phyloP scores from a whole-genome alignment of 2,797 vertebrate species.

The Lacerta agilis region DNA sequence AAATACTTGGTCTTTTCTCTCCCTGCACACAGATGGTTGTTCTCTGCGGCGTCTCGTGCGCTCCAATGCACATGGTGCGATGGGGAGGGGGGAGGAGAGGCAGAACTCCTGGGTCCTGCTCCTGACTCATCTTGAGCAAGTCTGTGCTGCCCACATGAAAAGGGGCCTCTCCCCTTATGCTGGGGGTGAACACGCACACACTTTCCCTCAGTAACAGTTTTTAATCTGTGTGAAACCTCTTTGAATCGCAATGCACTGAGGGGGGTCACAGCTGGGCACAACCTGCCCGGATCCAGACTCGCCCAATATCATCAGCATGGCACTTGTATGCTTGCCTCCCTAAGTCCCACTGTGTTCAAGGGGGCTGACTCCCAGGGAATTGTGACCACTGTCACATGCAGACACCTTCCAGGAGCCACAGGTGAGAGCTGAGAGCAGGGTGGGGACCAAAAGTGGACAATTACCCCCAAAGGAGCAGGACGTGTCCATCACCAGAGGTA shows the following conservation, averaged over 20 bases:
- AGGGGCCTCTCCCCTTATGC: background rate
- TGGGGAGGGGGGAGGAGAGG: background rate
- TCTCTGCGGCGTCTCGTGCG: background rate
- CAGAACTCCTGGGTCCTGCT: background rate
- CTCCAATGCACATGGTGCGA: background rate
- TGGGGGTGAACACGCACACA: too few species aligned
- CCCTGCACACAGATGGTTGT: background rate
- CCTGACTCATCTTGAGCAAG: background rate
- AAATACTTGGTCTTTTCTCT: background rate
- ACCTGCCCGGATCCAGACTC: too few species aligned
- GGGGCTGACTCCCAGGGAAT: background rate
- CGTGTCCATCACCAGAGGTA: too few species aligned
- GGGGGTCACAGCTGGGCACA: too few species aligned
- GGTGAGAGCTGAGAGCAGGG: too few species aligned
- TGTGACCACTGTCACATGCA: background rate
- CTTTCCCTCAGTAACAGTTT: background rate
- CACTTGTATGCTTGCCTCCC: too few species aligned
- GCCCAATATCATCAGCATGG: too few species aligned
- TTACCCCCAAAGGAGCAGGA: too few species aligned
- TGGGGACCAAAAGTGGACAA: too few species aligned
- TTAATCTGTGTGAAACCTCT: background rate
- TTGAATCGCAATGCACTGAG: background rate
- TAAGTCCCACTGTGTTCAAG: background rate
- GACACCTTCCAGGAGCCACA: too few species aligned
- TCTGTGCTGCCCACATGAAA: background rate